phyloP scores from a whole-genome alignment of 2,888 invertebrate genomes.

The Lissonota sp. region DNA sequence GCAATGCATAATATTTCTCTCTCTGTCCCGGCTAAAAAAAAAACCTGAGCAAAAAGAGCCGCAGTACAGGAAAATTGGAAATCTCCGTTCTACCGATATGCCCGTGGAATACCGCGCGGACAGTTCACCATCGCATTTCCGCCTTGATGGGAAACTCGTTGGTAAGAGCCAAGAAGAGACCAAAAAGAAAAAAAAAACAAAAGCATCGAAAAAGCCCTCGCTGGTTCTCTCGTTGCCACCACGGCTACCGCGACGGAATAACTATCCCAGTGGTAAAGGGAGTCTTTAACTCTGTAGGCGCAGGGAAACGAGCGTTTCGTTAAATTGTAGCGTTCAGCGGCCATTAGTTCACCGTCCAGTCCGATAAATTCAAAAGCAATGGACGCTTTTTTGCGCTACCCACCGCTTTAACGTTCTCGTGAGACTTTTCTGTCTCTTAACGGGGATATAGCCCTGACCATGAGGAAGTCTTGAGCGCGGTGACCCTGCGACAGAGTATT shows the following conservation, averaged over 20 bases:
- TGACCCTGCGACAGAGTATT: constrained; percentile 5
- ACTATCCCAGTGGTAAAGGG: constrained; percentile 13
- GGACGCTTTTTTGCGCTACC: constrained; percentile 5
- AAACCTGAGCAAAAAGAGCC: constrained; percentile 1
- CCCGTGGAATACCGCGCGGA: not conserved
- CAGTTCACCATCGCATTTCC: constrained; percentile 42
- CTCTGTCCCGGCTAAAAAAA: not conserved
- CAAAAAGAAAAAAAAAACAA: constrained; percentile 12
- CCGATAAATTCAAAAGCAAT: constrained; percentile 56
- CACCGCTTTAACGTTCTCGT: not conserved
- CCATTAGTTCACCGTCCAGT: constrained; percentile 69
- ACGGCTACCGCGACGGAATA: not conserved
- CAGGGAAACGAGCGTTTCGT: constrained; percentile 62
- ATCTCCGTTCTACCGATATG: constrained; percentile 38
- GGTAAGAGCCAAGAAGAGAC: not conserved
- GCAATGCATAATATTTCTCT: not conserved
- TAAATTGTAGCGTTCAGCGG: constrained; percentile 69
- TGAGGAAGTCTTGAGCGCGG: constrained; percentile 36
- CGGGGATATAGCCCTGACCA: constrained; percentile 8
- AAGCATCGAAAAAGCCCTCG: constrained; percentile 5
- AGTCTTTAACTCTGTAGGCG: constrained; percentile 43
- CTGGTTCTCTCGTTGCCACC: not conserved
- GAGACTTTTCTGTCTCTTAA: constrained; percentile 31
- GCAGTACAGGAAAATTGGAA: constrained; percentile 49
- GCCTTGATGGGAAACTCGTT: constrained; percentile 29